These are phyloP conservation scores for Bombus turneri DNA, from an alignment of 1,140 invertebrate genomes.

Conservation along the genomic window DNA sequence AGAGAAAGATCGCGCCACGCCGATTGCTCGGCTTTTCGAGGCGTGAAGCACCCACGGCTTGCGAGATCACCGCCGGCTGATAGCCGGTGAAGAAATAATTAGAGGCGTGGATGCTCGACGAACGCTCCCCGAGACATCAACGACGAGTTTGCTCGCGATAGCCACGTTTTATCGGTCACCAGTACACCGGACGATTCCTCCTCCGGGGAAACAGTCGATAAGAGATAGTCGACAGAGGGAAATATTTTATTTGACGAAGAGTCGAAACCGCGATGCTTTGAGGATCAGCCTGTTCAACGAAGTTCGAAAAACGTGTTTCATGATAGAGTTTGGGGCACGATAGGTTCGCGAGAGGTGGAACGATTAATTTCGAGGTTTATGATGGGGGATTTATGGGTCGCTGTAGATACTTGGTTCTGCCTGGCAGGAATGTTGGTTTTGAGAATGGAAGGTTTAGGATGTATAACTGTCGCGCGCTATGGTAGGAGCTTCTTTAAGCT, in stretches of 20 bases:
- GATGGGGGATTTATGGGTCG: neutral
- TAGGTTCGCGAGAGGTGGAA: neutral
- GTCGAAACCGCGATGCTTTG: neutral
- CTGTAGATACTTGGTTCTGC: no score
- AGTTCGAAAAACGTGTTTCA: neutral
- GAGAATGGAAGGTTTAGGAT: neutral
- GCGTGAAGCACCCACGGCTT: neutral
- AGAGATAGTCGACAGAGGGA: neutral
- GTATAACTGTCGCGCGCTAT: neutral
- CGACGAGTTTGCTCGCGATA: slow-evolving; percentile 23
- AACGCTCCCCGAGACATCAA: neutral
- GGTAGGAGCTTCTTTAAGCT: neutral
- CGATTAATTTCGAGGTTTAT: neutral
- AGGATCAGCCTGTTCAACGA: neutral
- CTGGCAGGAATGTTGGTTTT: neutral
- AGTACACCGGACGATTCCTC: neutral
- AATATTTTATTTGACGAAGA: neutral
- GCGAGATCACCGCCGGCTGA: slow-evolving; percentile 8
- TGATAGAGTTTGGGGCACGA: neutral
- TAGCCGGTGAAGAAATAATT: slow-evolving; percentile 41
- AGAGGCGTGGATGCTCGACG: slow-evolving; percentile 28
- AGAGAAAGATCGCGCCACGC: neutral
- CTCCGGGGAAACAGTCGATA: neutral
- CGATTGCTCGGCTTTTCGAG: slow-evolving; percentile 6
- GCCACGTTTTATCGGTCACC: slow-evolving; percentile 6